Base-by-base conservation (phyloP, 2,113 vertebrate species). In the Gasterosteus aculeatus region DNA sequence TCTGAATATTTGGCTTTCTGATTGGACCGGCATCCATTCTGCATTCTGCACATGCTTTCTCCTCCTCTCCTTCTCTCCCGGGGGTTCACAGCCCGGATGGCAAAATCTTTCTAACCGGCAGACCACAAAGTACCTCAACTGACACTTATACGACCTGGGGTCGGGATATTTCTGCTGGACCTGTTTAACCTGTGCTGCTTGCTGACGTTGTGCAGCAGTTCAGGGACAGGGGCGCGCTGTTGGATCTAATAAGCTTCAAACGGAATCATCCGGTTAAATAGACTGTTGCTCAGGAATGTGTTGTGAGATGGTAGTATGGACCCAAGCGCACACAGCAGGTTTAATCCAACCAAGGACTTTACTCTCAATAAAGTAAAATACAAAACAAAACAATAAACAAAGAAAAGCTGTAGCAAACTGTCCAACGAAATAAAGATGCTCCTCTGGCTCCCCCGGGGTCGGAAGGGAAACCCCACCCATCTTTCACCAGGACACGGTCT, bases 161-260 rank as follows among this genome's bases (percentile, higher is more conserved):
- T 62, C 16, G 7, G 29, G 53, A 61, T 69, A 56, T 61, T 75
- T 10, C 58, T 57, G 12, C 19, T 47, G 22, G 22, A 26, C 22
- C 22, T 6, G 5, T 38, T 7, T 38, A 38, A 38, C 35, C 35
- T 38, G 35, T 7, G 35, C 35, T 38, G 35, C 35, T 38, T 67
- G 38, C 54, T 49, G 79, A 77, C 79, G 69, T 77, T 51, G 67
- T 49, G 71, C 77, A 72, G 53, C 49, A 44, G 71, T 76, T 61
- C 1, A 47, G 42, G 53, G 72, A 60, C 59, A 19, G 72, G 4
- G 19, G 61, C n/a, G 7, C 74, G 67, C 83, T 69, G 56, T 54
- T 39, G 19, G 56, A 80, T 87, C 85, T 87, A 86, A 82, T 80
- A 84, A 67, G 62, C 63, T 33, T 33, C 33, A 33, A 33, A 33